Conservation (phyloP, 2,888 invertebrate species). For the Punctoribates punctum region DNA sequence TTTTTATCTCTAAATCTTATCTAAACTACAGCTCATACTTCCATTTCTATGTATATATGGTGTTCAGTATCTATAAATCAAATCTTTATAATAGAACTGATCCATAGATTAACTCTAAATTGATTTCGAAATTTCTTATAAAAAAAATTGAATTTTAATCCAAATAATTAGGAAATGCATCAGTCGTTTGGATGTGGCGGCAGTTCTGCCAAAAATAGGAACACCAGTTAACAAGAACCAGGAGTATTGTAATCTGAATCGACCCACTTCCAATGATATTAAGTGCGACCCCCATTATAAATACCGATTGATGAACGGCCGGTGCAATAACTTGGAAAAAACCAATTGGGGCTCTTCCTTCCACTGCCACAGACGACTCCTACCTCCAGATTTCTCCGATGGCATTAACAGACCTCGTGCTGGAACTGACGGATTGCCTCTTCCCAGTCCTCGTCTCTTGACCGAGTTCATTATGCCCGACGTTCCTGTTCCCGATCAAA, state of each 20-base stretch:
- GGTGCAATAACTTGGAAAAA: constrained; percentile 54
- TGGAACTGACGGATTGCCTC: constrained; percentile 58
- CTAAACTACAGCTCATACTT: no score
- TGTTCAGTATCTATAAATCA: no score
- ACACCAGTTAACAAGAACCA: constrained; percentile 36
- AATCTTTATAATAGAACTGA: no score
- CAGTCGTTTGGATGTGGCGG: constrained; percentile 37
- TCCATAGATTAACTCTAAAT: no score
- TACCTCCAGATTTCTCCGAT: constrained; percentile 55
- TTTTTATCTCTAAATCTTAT: no score
- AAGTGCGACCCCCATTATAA: constrained; percentile 39
- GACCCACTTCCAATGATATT: constrained; percentile 35
- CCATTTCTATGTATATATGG: no score
- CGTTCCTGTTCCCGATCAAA: constrained; percentile 37
- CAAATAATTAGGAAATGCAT: constrained; percentile 39
- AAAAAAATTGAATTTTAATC: no score
- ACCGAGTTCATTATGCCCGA: constrained; percentile 42
- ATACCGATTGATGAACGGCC: constrained; percentile 52
- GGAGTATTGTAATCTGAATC: constrained; percentile 41
- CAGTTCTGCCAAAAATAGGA: constrained; percentile 33
- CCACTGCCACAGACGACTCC: constrained; percentile 54
- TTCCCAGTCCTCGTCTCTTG: constrained; percentile 51
- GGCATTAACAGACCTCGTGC: constrained; percentile 59
- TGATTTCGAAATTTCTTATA: no score
- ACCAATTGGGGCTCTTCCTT: constrained; percentile 55